A percentile compares a stretch with the other conserved stretches of the same genome.
These are phyloP conservation scores for Neodiprion fabricii DNA, from an alignment of 1,140 invertebrate species.

Conservation along the genomic window DNA sequence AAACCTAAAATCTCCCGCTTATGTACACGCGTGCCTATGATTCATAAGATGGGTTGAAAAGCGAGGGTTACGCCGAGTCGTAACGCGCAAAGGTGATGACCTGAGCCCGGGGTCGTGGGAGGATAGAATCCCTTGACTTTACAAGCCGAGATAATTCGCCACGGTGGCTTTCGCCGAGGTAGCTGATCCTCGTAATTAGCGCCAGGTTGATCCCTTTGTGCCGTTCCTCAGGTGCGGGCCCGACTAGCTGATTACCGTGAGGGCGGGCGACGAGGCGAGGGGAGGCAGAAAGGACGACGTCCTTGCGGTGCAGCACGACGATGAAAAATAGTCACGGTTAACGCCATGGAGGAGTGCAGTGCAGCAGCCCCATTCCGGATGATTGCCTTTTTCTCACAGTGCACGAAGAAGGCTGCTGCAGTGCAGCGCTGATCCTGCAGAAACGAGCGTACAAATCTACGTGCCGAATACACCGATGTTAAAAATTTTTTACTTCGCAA, in stretches of 20 bases:
- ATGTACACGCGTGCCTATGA: no score
- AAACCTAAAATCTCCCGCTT: no score
- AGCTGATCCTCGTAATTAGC: slow-evolving; percentile 32
- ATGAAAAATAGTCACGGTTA: slow-evolving; percentile 3
- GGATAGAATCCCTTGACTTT: neutral
- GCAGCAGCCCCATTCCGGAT: neutral
- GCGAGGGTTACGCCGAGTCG: neutral
- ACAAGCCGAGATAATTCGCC: slow-evolving; percentile 22
- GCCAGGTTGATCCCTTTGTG: slow-evolving; percentile 34
- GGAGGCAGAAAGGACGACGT: neutral
- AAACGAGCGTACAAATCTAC: no score
- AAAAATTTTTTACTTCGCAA: neutral
- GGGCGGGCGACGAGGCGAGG: neutral
- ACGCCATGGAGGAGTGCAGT: neutral
- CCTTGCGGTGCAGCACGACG: slow-evolving; percentile 6
- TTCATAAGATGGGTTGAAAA: no score
- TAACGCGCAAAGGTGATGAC: neutral
- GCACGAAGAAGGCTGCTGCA: slow-evolving; percentile 13
- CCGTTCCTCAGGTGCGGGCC: slow-evolving; percentile 23
- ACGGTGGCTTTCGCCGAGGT: slow-evolving; percentile 22
- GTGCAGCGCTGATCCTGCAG: no score
- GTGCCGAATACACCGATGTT: no score
- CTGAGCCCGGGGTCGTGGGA: neutral
- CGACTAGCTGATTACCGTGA: slow-evolving; percentile 26
- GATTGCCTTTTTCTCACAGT: slow-evolving; percentile 19